Percentiles rank a stretch among this genome's conserved stretches.
phyloP scores from a whole-genome alignment of 1,140 invertebrate species.

The Cherax quadricarinatus region DNA sequence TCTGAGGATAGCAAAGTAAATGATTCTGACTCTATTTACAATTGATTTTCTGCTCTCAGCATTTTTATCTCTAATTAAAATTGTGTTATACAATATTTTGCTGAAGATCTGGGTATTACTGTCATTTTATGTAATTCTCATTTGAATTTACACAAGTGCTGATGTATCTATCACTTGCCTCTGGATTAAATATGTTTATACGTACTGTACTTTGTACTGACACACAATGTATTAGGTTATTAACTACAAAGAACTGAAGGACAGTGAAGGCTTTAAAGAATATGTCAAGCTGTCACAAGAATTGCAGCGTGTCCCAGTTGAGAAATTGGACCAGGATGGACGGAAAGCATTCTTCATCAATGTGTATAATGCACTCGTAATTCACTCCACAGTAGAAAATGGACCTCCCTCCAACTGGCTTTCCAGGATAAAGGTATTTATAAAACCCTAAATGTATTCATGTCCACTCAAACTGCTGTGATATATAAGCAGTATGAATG shows the following conservation, averaged over 20 bases:
- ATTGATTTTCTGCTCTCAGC: neutral
- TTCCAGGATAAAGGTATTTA: slow-evolving; percentile 35
- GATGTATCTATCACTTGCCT: too few species aligned
- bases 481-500: too few species aligned
- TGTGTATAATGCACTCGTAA: slow-evolving; percentile 73
- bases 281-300: slow-evolving; percentile 56
- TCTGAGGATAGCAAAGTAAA: slow-evolving; percentile 39
- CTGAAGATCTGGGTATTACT: too few species aligned
- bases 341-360: slow-evolving; percentile 73
- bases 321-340: slow-evolving; percentile 50
- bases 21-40: neutral
- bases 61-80: too few species aligned
- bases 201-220: too few species aligned
- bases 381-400: slow-evolving; percentile 65
- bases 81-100: too few species aligned
- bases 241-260: slow-evolving; percentile 42
- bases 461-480: too few species aligned
- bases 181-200: too few species aligned
- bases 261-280: slow-evolving; percentile 21
- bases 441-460: neutral
- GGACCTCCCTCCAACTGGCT: slow-evolving; percentile 67
- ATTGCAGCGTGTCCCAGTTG: slow-evolving; percentile 62
- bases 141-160: too few species aligned
- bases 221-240: neutral
- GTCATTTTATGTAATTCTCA: too few species aligned